Percentiles rank a stretch among this genome's conserved stretches.
These are phyloP conservation scores for Picathartes gymnocephalus DNA, from an alignment of 2,113 vertebrate genomes.

Conservation along the genomic window DNA sequence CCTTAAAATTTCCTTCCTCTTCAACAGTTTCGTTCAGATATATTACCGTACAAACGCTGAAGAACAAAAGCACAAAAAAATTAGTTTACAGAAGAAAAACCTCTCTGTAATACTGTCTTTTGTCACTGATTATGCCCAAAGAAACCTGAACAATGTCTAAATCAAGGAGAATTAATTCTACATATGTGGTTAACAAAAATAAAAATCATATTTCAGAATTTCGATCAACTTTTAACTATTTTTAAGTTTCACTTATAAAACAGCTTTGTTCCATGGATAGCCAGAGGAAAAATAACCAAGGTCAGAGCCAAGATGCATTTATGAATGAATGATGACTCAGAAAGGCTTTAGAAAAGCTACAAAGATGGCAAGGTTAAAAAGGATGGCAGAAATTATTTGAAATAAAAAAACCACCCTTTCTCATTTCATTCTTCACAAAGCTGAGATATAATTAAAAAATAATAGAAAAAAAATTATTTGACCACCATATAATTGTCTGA, in stretches of 20 bases:
- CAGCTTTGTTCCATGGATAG: not conserved
- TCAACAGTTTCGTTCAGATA: not conserved
- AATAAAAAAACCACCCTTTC: not conserved
- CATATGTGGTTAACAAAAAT: not conserved
- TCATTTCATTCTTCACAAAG: not conserved
- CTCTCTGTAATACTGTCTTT: too few relatives aligned
- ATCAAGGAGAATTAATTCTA: not conserved
- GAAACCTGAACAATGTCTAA: not conserved
- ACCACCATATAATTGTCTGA: not conserved
- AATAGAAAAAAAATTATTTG: not conserved
- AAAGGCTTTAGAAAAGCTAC: not conserved
- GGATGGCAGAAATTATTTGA: not conserved
- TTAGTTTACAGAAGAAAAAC: not conserved
- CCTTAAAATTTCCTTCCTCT: not conserved
- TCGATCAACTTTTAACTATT: not conserved
- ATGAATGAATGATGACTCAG: not conserved
- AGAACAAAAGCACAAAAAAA: not conserved
- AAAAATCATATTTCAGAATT: not conserved
- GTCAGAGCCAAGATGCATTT: not conserved
- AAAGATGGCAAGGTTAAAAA: conserved; percentile 9
- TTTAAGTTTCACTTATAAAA: not conserved
- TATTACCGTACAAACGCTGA: not conserved
- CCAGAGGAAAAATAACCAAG: not conserved
- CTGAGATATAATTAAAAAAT: not conserved
- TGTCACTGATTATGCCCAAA: not conserved